These are phyloP conservation scores for Geopemphigus sp. DNA, from an alignment of 1,140 invertebrate genomes.

Conservation along the genomic window DNA sequence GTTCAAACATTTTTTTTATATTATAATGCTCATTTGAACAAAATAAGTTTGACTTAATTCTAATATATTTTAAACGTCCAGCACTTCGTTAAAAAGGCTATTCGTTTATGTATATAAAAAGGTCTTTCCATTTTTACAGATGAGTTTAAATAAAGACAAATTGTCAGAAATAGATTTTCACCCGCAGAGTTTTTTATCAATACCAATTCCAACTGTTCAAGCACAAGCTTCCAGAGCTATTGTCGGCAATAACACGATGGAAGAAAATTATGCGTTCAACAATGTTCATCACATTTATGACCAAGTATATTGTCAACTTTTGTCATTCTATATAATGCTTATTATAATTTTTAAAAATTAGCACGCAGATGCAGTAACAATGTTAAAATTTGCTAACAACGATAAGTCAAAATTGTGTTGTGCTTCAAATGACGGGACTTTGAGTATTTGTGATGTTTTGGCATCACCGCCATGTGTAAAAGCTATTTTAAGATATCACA, in stretches of 20 bases:
- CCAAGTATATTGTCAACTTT: slow-evolving; percentile 58
- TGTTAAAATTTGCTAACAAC: slow-evolving; percentile 86
- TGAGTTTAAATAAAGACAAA: slow-evolving; percentile 55
- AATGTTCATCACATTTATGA: slow-evolving; percentile 87
- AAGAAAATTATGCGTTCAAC: slow-evolving; percentile 80
- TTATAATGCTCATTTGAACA: too few species aligned
- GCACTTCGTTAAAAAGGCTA: too few species aligned
- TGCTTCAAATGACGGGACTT: slow-evolving; percentile 74
- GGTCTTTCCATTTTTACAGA: slow-evolving; percentile 51
- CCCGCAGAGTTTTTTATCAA: slow-evolving; percentile 50
- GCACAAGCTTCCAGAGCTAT: slow-evolving; percentile 61
- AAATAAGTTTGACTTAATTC: too few species aligned
- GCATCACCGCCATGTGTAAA: slow-evolving; percentile 69
- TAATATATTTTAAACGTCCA: too few species aligned
- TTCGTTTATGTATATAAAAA: too few species aligned
- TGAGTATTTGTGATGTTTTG: slow-evolving; percentile 79
- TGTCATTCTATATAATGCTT: too few species aligned
- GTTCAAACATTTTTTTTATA: too few species aligned
- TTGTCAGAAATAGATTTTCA: slow-evolving; percentile 42
- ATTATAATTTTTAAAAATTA: slow-evolving; percentile 54
- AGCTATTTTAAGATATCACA: slow-evolving; percentile 72
- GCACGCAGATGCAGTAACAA: slow-evolving; percentile 74
- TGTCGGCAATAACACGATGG: slow-evolving; percentile 65
- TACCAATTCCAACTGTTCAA: slow-evolving; percentile 56
- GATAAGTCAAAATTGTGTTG: slow-evolving; percentile 77